Conservation (phyloP, 2,113 vertebrate species). For the Neolamprologus hecqui region DNA sequence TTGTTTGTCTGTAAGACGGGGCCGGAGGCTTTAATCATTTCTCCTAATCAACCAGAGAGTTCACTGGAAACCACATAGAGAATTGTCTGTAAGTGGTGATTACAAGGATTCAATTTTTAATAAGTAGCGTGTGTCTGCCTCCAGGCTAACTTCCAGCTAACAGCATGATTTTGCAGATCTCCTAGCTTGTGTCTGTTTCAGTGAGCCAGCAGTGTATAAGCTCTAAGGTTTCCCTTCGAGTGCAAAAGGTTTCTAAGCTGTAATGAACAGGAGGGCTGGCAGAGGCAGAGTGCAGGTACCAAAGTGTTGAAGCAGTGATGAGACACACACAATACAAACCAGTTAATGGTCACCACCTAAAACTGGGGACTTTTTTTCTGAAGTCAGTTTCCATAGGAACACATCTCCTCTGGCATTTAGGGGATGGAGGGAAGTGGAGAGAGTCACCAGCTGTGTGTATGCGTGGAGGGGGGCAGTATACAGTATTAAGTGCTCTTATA, state of each 20-base stretch:
- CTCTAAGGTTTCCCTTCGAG: neutral
- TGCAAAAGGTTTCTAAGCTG: neutral
- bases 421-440: neutral
- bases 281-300: neutral
- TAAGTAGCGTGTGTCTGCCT: neutral
- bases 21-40: neutral
- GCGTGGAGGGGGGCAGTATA: neutral
- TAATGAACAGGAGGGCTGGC: neutral
- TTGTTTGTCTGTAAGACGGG: neutral
- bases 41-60: neutral
- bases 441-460: neutral
- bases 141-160: neutral
- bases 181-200: neutral
- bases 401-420: slow-evolving; percentile 32
- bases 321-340: neutral
- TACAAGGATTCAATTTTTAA: neutral
- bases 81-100: neutral
- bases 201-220: neutral
- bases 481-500: slow-evolving; percentile 35
- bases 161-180: neutral
- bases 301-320: neutral
- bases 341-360: slow-evolving; percentile 24
- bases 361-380: neutral
- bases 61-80: neutral
- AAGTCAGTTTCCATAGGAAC: slow-evolving; percentile 57